Conservation (phyloP, 2,113 vertebrate species). For the Loxodonta africana region DNA sequence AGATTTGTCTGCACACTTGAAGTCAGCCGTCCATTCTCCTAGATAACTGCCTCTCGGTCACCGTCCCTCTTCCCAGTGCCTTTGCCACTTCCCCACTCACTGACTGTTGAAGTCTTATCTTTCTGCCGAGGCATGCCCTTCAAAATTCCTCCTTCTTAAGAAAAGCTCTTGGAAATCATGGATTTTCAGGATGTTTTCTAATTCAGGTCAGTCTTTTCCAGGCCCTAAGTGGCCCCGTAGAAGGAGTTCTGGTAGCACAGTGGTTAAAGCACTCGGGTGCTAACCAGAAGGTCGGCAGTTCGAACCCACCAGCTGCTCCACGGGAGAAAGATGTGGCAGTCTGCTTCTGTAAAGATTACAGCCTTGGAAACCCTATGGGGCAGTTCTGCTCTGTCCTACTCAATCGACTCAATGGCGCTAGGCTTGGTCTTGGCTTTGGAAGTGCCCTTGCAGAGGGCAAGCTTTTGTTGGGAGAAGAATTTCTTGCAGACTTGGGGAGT, state of each 20-base stretch:
- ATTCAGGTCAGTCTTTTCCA: neutral
- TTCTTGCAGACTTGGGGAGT: neutral
- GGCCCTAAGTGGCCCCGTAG: too few species aligned
- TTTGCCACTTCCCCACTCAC: neutral
- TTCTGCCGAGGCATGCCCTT: neutral
- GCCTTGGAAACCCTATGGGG: too few species aligned
- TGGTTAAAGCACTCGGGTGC: too few species aligned
- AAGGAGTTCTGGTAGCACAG: neutral
- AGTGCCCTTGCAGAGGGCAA: too few species aligned
- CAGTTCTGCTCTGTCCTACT: too few species aligned
- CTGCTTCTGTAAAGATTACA: too few species aligned
- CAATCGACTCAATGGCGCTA: neutral
- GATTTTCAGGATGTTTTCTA: neutral
- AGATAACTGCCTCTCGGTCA: neutral
- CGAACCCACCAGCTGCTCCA: neutral
- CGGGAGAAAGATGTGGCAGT: too few species aligned
- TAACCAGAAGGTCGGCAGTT: neutral
- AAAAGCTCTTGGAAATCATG: neutral
- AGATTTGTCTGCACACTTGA: neutral
- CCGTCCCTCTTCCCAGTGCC: neutral
- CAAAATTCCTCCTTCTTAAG: neutral
- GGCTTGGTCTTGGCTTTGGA: neutral
- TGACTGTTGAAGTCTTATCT: neutral
- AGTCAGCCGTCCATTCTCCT: neutral
- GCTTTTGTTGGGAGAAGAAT: neutral